phyloP scores from a whole-genome alignment of 2,113 vertebrate species.

The Microtus pennsylvanicus region DNA sequence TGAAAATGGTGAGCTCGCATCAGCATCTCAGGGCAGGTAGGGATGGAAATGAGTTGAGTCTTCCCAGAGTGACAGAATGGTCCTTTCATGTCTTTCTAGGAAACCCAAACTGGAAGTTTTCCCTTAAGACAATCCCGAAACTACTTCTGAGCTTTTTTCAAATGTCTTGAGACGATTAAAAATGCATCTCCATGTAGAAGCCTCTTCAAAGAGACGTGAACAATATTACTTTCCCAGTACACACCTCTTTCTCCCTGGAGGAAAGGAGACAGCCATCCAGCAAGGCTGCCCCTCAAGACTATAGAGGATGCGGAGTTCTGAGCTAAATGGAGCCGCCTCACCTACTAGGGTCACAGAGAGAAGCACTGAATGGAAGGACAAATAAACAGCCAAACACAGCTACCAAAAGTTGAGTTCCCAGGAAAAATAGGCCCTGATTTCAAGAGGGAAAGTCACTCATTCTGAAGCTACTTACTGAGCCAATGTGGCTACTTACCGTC shows the following conservation, averaged over 20 bases:
- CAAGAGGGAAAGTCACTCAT: slow-evolving; percentile 85
- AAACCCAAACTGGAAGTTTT: background rate
- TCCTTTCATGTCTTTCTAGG: background rate
- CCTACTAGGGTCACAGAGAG: slow-evolving; percentile 36
- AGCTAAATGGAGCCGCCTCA: slow-evolving; percentile 78
- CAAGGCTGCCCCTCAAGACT: slow-evolving; percentile 66
- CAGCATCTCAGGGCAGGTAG: no score
- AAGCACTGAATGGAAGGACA: slow-evolving; percentile 47
- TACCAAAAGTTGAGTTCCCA: slow-evolving; percentile 72
- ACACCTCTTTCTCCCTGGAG: slow-evolving; percentile 61
- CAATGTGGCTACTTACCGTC: slow-evolving; percentile 84
- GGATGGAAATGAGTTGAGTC: no score
- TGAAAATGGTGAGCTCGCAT: no score
- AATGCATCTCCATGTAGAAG: slow-evolving; percentile 86
- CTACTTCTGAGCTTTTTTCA: background rate
- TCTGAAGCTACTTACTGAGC: slow-evolving; percentile 81
- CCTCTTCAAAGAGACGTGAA: slow-evolving; percentile 87
- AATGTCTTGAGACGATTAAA: background rate
- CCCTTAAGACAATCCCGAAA: background rate
- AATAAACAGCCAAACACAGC: slow-evolving; percentile 70
- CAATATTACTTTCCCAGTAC: slow-evolving; percentile 86
- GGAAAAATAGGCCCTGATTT: slow-evolving; percentile 86
- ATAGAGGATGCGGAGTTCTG: slow-evolving; percentile 76
- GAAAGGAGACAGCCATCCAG: slow-evolving; percentile 80
- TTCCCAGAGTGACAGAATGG: background rate